Percentiles rank a stretch among this genome's conserved stretches.
Evolutionary conservation across 1,140 invertebrate species (phyloP).

Genomic region (Thrips palmi): DNA sequence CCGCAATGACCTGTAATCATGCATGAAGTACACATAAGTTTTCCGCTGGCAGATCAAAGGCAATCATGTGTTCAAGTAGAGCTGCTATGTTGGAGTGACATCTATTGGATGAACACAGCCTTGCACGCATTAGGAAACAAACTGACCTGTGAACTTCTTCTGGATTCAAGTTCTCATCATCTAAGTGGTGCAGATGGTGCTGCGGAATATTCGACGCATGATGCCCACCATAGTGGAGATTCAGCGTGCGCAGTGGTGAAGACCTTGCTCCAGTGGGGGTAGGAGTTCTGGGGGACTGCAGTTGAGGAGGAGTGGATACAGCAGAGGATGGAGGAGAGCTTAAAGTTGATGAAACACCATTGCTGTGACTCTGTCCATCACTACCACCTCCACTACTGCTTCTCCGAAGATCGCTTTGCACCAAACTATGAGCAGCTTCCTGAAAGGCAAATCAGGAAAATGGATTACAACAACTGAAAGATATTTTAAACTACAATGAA

Average conservation of each 20-base stretch:
- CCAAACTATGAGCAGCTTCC: conserved; percentile 60
- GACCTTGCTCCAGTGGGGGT: too few species aligned
- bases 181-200: conserved; percentile 11
- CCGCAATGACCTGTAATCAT: conserved; percentile 42
- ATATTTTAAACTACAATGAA: not conserved
- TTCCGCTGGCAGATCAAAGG: too few species aligned
- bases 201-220: not conserved
- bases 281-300: too few species aligned
- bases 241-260: too few species aligned
- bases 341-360: not conserved
- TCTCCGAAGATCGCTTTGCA: conserved; percentile 61
- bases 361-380: not conserved
- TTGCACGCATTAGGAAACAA: too few species aligned
- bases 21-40: too few species aligned
- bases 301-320: too few species aligned
- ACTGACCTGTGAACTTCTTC: conserved; percentile 64
- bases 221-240: too few species aligned
- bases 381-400: conserved; percentile 30
- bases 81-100: not conserved
- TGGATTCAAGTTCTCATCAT: conserved; percentile 52
- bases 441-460: conserved; percentile 21
- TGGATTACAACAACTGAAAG: conserved; percentile 7
- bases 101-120: not conserved
- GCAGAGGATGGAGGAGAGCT: too few species aligned
- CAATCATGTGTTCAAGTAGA: too few species aligned